Evolutionary conservation across 1,140 invertebrate species (phyloP), one percentile per base, ranked within the genome.

Genomic region (Bombyx mori): DNA sequence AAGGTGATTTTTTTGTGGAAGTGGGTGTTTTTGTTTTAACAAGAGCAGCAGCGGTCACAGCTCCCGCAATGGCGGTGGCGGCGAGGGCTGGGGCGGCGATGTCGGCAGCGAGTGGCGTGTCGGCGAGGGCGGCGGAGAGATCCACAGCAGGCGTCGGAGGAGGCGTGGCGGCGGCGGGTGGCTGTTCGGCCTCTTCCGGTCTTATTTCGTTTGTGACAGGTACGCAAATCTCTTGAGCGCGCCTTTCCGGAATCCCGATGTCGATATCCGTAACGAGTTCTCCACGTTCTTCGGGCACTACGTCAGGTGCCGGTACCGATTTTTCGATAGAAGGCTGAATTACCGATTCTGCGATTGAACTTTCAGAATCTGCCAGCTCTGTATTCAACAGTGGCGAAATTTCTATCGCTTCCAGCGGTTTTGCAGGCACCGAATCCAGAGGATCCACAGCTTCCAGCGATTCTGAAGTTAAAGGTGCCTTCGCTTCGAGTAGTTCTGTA

Each of bases 141-240:
- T 66, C 74, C 48, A 67, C 66, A 22, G 77, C 71, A 42, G 82
- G 80, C 35, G 80, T 75, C 18, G 80, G 77, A 26, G 79, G 73
- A 6, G 79, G 77, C 4, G 82, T 77, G 1, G 56, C 44, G 26
- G 65, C 68, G 10, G 59, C 64, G 9, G 57, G 52, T 35, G 68
- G 67, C 54, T 65, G 74, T 46, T 66, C 66, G 52, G 50, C 63
- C 12, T 82, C 79, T 1, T 77, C 75, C 18, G 61, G 57, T n/a
- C 63, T 68, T 26, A 83, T 82, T 57, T 82, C 83, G 48, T 65
- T 75, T 3, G 81, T 77, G 49, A 84, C 74, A 6, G 81, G 75
- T 46, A 82, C 67, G 63, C 83, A 83, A 58, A 84, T 86, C 59
- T 86, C 83, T 54, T 86, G 82, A 22, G 81, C 82, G 8, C 71